phyloP scores from a whole-genome alignment of 1,140 invertebrate genomes.

The Ptiloglossa arizonensis region DNA sequence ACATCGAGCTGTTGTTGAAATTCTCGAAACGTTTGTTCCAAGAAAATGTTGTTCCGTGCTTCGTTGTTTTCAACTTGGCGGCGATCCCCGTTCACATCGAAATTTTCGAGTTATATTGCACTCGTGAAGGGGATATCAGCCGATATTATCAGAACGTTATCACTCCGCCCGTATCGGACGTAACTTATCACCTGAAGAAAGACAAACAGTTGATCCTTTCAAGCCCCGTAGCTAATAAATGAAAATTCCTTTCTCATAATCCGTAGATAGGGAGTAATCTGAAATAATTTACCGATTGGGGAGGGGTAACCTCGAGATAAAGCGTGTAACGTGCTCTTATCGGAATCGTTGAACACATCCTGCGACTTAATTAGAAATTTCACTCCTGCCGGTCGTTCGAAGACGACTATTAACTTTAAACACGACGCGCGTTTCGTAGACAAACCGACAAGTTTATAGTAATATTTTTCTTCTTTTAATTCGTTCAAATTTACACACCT shows the following conservation, averaged over 20 bases:
- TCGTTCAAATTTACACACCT: too few species aligned
- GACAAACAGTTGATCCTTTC: constrained; percentile 39
- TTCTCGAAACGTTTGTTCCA: background rate
- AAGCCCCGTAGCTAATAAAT: background rate
- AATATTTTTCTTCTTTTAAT: too few species aligned
- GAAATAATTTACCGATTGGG: background rate
- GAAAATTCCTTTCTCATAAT: background rate
- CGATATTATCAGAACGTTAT: constrained; percentile 54
- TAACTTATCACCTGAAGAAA: constrained; percentile 50
- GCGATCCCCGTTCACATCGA: background rate
- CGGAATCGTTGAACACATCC: too few species aligned
- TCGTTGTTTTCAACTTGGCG: background rate
- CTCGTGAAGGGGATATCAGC: constrained; percentile 32
- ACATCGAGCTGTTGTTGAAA: too few species aligned
- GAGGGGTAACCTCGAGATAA: background rate
- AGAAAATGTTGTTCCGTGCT: background rate
- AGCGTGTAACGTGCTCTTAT: background rate
- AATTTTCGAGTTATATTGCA: constrained; percentile 27
- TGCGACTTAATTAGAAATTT: too few species aligned
- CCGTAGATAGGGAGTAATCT: background rate
- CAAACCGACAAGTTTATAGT: too few species aligned
- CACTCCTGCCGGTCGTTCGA: too few species aligned
- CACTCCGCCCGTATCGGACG: constrained; percentile 44
- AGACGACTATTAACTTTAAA: too few species aligned
- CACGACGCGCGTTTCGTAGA: too few species aligned